These are phyloP conservation scores for Caradrina kadenii DNA, from an alignment of 2,888 invertebrate genomes.

Conservation along the genomic window DNA sequence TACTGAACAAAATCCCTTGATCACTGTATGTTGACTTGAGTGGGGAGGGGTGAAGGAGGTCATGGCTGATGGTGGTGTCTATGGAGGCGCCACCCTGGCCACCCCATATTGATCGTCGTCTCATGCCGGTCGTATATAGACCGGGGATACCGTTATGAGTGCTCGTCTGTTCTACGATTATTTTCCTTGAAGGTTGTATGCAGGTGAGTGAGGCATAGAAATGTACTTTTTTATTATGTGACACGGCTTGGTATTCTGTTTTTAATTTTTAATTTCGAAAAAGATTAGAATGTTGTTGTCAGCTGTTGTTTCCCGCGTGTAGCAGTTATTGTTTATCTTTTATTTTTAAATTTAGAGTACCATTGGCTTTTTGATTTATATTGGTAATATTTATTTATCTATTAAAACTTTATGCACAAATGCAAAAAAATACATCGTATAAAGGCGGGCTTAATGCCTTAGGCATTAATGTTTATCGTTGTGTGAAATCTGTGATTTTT, in stretches of 20 bases:
- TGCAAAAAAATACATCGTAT: too few species aligned
- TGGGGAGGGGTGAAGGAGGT: conserved; percentile 53
- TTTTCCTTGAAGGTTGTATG: conserved; percentile 49
- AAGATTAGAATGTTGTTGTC: not conserved
- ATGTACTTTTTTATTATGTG: conserved; percentile 1
- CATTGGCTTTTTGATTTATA: too few species aligned
- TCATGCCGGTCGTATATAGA: conserved; percentile 73
- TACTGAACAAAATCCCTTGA: conserved; percentile 34
- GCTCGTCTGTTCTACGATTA: conserved; percentile 58
- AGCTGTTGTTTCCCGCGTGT: conserved; percentile 51
- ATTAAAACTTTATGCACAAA: too few species aligned
- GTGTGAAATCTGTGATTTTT: too few species aligned
- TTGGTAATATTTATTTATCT: too few species aligned
- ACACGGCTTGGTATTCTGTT: not conserved
- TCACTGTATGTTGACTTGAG: conserved; percentile 1
- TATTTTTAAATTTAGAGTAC: too few species aligned
- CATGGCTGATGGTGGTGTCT: conserved; percentile 44
- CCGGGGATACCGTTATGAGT: conserved; percentile 58
- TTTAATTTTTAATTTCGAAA: conserved; percentile 22
- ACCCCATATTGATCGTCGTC: conserved; percentile 79
- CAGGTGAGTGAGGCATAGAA: conserved; percentile 53
- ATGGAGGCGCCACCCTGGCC: conserved; percentile 69
- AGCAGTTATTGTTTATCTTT: not conserved
- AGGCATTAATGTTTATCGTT: too few species aligned
- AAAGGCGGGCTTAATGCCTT: too few species aligned